Conservation (phyloP, 2,888 invertebrate species). For the Leptinotarsa tumamoca region DNA sequence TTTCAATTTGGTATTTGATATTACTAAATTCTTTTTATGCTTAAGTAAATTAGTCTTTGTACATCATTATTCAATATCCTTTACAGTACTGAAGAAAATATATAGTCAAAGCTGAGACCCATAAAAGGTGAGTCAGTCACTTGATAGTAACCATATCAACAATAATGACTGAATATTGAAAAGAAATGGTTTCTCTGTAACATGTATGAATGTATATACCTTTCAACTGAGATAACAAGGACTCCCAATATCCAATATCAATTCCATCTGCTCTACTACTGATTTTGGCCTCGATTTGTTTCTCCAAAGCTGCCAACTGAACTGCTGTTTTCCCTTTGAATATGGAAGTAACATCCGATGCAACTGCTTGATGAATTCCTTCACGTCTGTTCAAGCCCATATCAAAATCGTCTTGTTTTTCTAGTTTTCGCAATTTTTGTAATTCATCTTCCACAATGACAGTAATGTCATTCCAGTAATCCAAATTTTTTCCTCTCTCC, state of each 20-base stretch:
- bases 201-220: constrained; percentile 16
- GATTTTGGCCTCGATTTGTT: constrained; percentile 89
- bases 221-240: constrained; percentile 92
- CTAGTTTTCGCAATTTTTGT: constrained; percentile 83
- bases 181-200: neutral
- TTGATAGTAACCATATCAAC: too few species aligned
- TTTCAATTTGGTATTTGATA: too few species aligned
- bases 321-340: constrained; percentile 94
- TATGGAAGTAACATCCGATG: constrained; percentile 87
- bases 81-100: too few species aligned
- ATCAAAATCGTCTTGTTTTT: constrained; percentile 73
- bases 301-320: constrained; percentile 86
- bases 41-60: too few species aligned
- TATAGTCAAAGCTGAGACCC: too few species aligned
- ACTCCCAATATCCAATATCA: constrained; percentile 99
- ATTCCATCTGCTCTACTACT: constrained; percentile 87
- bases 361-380: constrained; percentile 89
- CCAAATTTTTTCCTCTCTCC: constrained; percentile 87
- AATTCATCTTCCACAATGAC: constrained; percentile 95
- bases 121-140: too few species aligned
- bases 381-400: constrained; percentile 69
- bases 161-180: neutral
- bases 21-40: too few species aligned
- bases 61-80: too few species aligned
- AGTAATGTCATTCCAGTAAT: constrained; percentile 97